Conservation (phyloP, 2,888 invertebrate genomes). For the Andrena fulva region DNA sequence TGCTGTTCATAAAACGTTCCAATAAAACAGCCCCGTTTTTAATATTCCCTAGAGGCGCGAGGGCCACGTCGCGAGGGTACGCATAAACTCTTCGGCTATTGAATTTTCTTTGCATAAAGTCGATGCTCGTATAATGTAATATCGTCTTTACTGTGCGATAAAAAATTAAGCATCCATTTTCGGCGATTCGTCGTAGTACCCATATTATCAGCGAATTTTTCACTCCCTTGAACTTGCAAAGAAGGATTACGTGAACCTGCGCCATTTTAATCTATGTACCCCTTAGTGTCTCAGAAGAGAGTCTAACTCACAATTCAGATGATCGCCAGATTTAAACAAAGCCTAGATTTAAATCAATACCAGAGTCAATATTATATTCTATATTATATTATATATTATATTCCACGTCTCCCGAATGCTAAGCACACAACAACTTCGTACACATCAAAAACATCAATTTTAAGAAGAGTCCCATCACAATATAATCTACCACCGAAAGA, state of each 20-base stretch:
- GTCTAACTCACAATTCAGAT: too few species aligned
- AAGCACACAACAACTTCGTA: too few species aligned
- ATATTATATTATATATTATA: too few species aligned
- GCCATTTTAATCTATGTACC: too few species aligned
- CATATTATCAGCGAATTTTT: slow-evolving; percentile 14
- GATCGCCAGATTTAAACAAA: too few species aligned
- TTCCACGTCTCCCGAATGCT: too few species aligned
- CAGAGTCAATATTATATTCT: too few species aligned
- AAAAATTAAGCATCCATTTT: slow-evolving; percentile 47
- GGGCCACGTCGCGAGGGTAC: slow-evolving; percentile 53
- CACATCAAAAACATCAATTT: too few species aligned
- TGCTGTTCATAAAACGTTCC: slow-evolving; percentile 74
- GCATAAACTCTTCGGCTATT: slow-evolving; percentile 78
- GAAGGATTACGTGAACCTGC: too few species aligned
- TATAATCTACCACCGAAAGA: too few species aligned
- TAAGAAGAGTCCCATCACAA: too few species aligned
- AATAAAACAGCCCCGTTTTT: slow-evolving; percentile 79
- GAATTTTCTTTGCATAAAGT: slow-evolving; percentile 74
- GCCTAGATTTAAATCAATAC: not conserved
- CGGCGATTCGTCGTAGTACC: slow-evolving; percentile 1
- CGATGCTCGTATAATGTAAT: slow-evolving; percentile 51
- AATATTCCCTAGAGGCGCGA: slow-evolving; percentile 73
- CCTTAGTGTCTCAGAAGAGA: too few species aligned
- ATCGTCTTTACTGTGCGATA: slow-evolving; percentile 33
- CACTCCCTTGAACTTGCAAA: not conserved